Percentiles rank a stretch among this genome's conserved stretches.
Conservation (phyloP, 2,113 vertebrate genomes). For the Anthoscopus minutus region DNA sequence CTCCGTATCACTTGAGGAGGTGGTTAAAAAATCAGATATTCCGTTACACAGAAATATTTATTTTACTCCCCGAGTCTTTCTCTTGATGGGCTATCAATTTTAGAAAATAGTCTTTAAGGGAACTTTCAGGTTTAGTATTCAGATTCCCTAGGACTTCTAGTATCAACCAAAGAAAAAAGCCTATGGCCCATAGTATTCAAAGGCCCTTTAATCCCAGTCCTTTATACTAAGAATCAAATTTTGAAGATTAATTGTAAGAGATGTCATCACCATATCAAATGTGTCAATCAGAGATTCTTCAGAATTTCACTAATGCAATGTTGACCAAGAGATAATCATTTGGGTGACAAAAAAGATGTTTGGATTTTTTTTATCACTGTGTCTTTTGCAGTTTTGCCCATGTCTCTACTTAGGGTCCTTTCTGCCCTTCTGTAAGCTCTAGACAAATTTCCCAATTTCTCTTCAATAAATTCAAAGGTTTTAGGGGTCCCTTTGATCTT, state of each 20-base stretch:
- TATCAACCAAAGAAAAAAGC: background rate
- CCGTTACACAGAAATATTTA: background rate
- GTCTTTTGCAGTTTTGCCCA: background rate
- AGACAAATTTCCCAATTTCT: background rate
- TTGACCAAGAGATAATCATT: background rate
- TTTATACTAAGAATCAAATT: background rate
- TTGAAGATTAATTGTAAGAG: background rate
- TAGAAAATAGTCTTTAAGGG: background rate
- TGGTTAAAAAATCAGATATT: background rate
- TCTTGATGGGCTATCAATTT: background rate
- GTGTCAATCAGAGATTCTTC: background rate
- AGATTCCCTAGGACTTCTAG: background rate
- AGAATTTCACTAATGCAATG: background rate
- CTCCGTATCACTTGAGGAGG: background rate
- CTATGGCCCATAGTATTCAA: background rate
- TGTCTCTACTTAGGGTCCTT: background rate
- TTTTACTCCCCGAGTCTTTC: background rate
- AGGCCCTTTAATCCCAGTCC: background rate
- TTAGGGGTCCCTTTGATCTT: slow-evolving; percentile 25
- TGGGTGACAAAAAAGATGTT: background rate
- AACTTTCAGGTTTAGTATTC: background rate
- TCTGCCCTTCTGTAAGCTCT: background rate
- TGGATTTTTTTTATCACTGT: background rate
- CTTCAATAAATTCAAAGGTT: background rate
- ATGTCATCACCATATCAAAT: background rate